A percentile compares a stretch with the other conserved stretches of the same genome.
These are phyloP conservation scores for Epinotia nisella DNA, from an alignment of 2,888 invertebrate species.

Conservation along the genomic window DNA sequence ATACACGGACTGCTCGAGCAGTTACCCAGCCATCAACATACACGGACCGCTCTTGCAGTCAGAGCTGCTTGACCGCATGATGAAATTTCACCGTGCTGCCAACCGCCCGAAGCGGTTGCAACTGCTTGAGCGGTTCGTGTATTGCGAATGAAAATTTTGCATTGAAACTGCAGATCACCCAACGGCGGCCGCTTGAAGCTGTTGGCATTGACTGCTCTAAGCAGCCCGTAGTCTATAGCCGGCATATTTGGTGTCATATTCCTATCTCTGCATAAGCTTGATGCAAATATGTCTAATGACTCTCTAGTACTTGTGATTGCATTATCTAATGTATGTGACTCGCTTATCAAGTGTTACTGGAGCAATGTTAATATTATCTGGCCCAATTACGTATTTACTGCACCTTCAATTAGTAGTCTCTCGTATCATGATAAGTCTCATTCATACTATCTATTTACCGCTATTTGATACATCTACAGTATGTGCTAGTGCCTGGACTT, in stretches of 20 bases:
- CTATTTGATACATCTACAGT: not conserved
- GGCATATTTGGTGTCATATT: conserved; percentile 11
- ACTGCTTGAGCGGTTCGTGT: too few relatives aligned
- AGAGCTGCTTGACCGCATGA: too few relatives aligned
- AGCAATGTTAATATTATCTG: conserved; percentile 57
- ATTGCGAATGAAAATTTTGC: too few relatives aligned
- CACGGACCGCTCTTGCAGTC: too few relatives aligned
- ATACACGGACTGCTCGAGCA: too few relatives aligned
- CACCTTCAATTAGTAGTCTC: conserved; percentile 1
- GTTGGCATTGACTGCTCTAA: too few relatives aligned
- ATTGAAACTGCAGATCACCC: too few relatives aligned
- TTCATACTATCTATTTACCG: not conserved
- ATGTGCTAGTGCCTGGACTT: not conserved
- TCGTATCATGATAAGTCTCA: not conserved
- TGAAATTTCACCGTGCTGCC: too few relatives aligned
- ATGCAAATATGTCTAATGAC: conserved; percentile 32
- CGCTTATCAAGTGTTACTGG: conserved; percentile 55
- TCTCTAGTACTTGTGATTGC: conserved; percentile 45
- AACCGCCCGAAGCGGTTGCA: too few relatives aligned
- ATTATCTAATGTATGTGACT: conserved; percentile 53
- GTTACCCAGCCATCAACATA: too few relatives aligned
- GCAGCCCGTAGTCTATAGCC: too few relatives aligned
- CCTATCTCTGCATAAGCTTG: conserved; percentile 32
- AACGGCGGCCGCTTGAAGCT: too few relatives aligned
- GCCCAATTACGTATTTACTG: conserved; percentile 23